Percentiles rank a stretch among this genome's conserved stretches.
Evolutionary conservation across 2,888 invertebrate species (phyloP).

Genomic region (Pollenia griseotomentosa): DNA sequence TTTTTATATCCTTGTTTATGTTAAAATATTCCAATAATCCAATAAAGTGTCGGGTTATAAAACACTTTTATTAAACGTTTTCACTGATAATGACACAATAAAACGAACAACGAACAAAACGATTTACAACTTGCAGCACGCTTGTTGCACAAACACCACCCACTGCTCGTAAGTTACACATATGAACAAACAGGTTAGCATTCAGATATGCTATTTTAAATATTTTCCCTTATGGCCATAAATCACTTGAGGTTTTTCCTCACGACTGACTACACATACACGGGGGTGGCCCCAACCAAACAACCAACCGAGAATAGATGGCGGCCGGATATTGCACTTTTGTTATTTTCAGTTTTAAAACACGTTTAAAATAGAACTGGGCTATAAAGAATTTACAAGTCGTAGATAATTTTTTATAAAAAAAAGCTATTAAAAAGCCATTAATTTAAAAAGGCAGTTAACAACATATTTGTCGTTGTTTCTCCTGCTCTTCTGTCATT

Average conservation of each 20-base stretch:
- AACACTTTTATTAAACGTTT: slow-evolving; percentile 57
- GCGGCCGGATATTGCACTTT: slow-evolving; percentile 70
- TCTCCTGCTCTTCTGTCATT: slow-evolving; percentile 13
- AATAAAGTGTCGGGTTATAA: slow-evolving; percentile 44
- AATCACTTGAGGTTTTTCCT: slow-evolving; percentile 68
- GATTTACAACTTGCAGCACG: slow-evolving; percentile 57
- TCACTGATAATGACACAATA: slow-evolving; percentile 43
- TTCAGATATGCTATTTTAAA: slow-evolving; percentile 25
- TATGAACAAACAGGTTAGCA: slow-evolving; percentile 9
- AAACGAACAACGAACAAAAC: slow-evolving; percentile 25
- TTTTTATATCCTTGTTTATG: neutral
- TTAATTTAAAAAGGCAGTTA: slow-evolving; percentile 73
- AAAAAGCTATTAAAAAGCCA: slow-evolving; percentile 74
- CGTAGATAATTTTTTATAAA: slow-evolving; percentile 67
- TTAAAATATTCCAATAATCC: slow-evolving; percentile 54
- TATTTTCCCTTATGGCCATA: slow-evolving; percentile 60
- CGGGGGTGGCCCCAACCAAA: neutral
- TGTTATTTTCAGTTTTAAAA: slow-evolving; percentile 60
- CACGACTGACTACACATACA: slow-evolving; percentile 4
- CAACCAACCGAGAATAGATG: slow-evolving; percentile 13
- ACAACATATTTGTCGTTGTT: slow-evolving; percentile 66
- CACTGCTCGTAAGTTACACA: slow-evolving; percentile 25
- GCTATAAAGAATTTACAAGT: slow-evolving; percentile 16
- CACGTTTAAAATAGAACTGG: slow-evolving; percentile 24
- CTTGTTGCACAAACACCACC: slow-evolving; percentile 61